phyloP scores from a whole-genome alignment of 2,797 vertebrate species.

The Pyrocephalus nanus region DNA sequence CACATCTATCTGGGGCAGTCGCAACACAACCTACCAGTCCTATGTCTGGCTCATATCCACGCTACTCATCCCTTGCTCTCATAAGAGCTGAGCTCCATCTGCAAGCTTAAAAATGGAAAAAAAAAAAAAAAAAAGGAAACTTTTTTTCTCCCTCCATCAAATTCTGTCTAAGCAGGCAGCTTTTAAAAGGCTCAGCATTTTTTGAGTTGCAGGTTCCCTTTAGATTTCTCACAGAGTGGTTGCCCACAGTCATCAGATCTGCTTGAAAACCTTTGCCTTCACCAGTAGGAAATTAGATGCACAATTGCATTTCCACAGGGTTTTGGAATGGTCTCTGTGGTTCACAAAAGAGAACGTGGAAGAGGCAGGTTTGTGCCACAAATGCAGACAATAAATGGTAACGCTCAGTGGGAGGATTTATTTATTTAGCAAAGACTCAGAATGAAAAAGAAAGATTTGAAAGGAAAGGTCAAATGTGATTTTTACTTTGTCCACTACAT shows the following conservation, averaged over 20 bases:
- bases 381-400: constrained; percentile 2
- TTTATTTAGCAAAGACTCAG: constrained; percentile 23
- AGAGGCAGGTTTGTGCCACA: constrained; percentile 7
- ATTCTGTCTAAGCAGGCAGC: background rate
- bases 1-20: constrained; percentile 64
- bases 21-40: constrained; percentile 59
- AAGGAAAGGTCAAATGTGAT: constrained; percentile 31
- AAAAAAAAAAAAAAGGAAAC: background rate
- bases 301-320: background rate
- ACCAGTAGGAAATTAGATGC: background rate
- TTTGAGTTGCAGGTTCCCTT: background rate
- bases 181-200: constrained; percentile 49
- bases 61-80: background rate
- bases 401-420: background rate
- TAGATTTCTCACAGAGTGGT: background rate
- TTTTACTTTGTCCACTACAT: constrained; percentile 3
- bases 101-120: constrained; percentile 33
- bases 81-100: constrained; percentile 28
- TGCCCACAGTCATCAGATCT: constrained; percentile 6
- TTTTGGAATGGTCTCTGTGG: background rate
- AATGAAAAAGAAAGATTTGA: background rate
- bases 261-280: constrained; percentile 23
- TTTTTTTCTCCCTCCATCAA: background rate
- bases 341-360: background rate
- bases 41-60: constrained; percentile 28